These are phyloP conservation scores for Periplaneta americana DNA, from an alignment of 1,140 invertebrate genomes.

Conservation along the genomic window DNA sequence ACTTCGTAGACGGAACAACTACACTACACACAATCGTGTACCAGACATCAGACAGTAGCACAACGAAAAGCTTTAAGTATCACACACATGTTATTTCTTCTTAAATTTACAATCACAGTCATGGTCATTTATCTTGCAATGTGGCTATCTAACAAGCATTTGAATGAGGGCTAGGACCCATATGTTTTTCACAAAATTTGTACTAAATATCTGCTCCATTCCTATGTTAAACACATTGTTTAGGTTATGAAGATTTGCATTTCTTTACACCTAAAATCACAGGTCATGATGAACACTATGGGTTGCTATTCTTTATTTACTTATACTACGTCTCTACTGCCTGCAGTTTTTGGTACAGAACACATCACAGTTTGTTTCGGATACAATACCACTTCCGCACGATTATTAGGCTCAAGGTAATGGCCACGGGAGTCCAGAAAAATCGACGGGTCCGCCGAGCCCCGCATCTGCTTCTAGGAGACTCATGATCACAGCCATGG, in stretches of 20 bases:
- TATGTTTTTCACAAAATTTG: background rate
- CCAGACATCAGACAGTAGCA: background rate
- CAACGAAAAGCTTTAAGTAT: background rate
- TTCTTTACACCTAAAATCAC: conserved; percentile 15
- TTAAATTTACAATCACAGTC: background rate
- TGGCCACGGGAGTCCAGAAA: conserved; percentile 82
- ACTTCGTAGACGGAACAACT: too few species aligned
- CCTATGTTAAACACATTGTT: background rate
- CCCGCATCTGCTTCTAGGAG: conserved; percentile 77
- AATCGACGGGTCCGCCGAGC: conserved; percentile 75
- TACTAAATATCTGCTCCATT: background rate
- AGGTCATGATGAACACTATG: conserved; percentile 29
- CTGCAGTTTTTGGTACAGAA: background rate
- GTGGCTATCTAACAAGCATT: background rate
- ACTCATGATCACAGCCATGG: conserved; percentile 91
- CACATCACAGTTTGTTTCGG: too few species aligned
- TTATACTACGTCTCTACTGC: too few species aligned
- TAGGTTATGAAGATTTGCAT: background rate
- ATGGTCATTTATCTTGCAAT: background rate
- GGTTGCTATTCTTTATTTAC: background rate
- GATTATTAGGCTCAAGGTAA: conserved; percentile 55
- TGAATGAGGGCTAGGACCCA: background rate
- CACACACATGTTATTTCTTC: background rate
- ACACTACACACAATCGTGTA: too few species aligned
- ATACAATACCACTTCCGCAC: too few species aligned